Evolutionary conservation across 2,888 invertebrate genomes (phyloP), one percentile per base, ranked within the genome.

Genomic region (Drosophila nr. perissopoda): DNA sequence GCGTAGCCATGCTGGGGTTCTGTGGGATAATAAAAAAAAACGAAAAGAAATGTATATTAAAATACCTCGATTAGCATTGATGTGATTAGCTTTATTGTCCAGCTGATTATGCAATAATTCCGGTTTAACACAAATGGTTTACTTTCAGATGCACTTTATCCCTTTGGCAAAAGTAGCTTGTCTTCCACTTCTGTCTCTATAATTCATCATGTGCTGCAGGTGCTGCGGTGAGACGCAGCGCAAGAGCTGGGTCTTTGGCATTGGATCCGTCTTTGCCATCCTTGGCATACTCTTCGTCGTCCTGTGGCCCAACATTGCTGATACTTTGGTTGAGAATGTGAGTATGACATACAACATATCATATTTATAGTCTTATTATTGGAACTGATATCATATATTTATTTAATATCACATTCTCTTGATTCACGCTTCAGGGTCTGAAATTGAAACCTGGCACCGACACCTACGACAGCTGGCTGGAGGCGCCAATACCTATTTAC

Each of bases 401-500:
- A 11, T 40, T 36, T 29, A 13, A 21, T 45, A 21, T 3, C 16
- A 25, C 6, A 18, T 25, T 10, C 0, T 1, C 11, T 42, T 56
- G 21, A 42, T 45, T 8, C 25, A 16, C 45, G 21, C 4, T 45
- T 25, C 54, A 97, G 96, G 94, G 96, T 94, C 93, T 97, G 86
- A 93, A 94, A 13, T 91, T 97, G 40, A 93, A 95, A 27, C 93
- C 94, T 0, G 93, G 94, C 6, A 96, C 97, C 0, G 94, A 93
- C 68, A 95, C 95, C 34, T 98, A 95, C 91, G 92, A 94, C 0
- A 94, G 96, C 80, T 98, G 98, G 98, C 94, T 95, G 74, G 95
- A 96, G 88, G 96, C 97, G 0, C 97, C 97, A 0, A 95, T 97
- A 73, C 97, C 97, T 0, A 96, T 97, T 95, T 97, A 96, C 91